Conservation (phyloP, 92 coral and sea anemone genomes). For the Desmophyllum pertusum region DNA sequence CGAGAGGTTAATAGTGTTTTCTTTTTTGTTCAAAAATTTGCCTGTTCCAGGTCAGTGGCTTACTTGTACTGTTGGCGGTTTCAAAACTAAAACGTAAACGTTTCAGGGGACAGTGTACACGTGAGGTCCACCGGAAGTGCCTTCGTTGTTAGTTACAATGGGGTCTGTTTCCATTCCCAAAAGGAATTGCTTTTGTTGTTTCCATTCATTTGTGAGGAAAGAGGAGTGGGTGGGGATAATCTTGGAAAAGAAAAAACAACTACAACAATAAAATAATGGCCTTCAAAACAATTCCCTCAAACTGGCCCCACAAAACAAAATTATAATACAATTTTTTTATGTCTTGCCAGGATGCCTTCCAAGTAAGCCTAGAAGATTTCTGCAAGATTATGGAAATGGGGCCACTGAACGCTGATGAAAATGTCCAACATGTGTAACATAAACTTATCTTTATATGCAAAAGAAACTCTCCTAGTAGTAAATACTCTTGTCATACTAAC, state of each 20-base stretch:
- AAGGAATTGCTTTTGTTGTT: too few relatives aligned
- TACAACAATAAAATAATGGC: too few relatives aligned
- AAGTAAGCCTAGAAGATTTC: constrained; percentile 52
- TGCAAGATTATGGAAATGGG: constrained; percentile 50
- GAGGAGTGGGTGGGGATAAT: too few relatives aligned
- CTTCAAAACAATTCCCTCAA: too few relatives aligned
- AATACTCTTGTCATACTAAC: too few relatives aligned
- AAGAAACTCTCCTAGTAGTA: too few relatives aligned
- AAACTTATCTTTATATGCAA: background rate
- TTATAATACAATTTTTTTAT: too few relatives aligned
- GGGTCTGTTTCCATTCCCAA: too few relatives aligned
- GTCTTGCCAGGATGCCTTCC: constrained; percentile 60
- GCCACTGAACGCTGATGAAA: background rate
- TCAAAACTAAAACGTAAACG: background rate
- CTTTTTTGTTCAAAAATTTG: background rate
- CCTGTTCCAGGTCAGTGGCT: background rate
- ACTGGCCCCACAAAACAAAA: too few relatives aligned
- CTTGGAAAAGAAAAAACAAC: too few relatives aligned
- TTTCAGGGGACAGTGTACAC: background rate
- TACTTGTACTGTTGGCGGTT: too few relatives aligned
- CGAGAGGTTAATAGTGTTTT: constrained; percentile 49
- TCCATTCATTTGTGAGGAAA: too few relatives aligned
- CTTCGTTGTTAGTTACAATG: background rate
- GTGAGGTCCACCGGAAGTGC: background rate
- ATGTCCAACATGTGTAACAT: background rate